phyloP scores from a whole-genome alignment of 2,888 invertebrate genomes.

The Drosophila gaucha region DNA sequence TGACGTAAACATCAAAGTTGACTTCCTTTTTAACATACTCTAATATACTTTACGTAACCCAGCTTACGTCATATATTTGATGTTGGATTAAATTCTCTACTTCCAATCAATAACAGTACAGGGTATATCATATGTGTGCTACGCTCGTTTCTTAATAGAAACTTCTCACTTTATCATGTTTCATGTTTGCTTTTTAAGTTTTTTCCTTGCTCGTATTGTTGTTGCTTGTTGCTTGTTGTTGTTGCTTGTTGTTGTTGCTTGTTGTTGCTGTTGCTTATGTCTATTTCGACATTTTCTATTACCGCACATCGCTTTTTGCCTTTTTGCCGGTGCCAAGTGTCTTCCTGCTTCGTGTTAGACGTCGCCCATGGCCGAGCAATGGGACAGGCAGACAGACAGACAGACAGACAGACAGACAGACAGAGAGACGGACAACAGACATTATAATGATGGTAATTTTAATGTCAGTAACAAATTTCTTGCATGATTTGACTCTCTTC shows the following conservation, averaged over 20 bases:
- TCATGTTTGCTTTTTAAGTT: slow-evolving; percentile 49
- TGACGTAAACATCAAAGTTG: neutral
- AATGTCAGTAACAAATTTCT: slow-evolving; percentile 80
- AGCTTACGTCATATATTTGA: neutral
- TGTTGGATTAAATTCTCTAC: neutral
- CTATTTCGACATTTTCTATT: slow-evolving; percentile 76
- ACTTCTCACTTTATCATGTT: slow-evolving; percentile 40
- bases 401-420: slow-evolving; percentile 4
- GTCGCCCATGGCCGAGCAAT: slow-evolving; percentile 11
- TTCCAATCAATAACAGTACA: neutral
- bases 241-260: slow-evolving; percentile 18
- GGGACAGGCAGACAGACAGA: neutral
- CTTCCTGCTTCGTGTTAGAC: slow-evolving; percentile 67
- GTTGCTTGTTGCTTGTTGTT: slow-evolving; percentile 11
- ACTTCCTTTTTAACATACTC: neutral
- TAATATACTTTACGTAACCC: neutral
- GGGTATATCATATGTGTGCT: slow-evolving; percentile 29
- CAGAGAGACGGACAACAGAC: slow-evolving; percentile 35
- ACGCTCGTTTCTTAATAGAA: neutral
- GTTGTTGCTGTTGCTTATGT: slow-evolving; percentile 40
- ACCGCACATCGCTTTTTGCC: slow-evolving; percentile 67
- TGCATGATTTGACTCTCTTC: slow-evolving; percentile 70
- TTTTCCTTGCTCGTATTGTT: slow-evolving; percentile 19
- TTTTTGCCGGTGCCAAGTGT: slow-evolving; percentile 48
- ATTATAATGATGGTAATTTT: slow-evolving; percentile 81